Evolutionary conservation across 1,140 invertebrate genomes (phyloP).

Genomic region (Paramacrobiotus metropolitanus): DNA sequence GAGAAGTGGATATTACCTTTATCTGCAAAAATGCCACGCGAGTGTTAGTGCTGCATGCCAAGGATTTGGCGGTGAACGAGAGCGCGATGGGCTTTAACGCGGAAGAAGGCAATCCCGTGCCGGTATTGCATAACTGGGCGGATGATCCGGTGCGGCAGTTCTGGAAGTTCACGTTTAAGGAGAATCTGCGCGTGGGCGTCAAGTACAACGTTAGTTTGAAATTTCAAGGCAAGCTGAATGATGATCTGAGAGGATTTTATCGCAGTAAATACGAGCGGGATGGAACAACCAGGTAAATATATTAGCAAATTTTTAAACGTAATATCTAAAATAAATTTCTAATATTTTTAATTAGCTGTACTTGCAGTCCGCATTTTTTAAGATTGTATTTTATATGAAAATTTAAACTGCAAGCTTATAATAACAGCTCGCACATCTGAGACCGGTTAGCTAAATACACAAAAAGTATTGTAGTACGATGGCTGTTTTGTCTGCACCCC

Average conservation of each 20-base stretch:
- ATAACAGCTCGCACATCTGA: not conserved
- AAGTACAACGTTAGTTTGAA: slow-evolving; percentile 2
- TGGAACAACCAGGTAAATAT: not conserved
- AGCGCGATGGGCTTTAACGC: not conserved
- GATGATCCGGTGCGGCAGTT: not conserved
- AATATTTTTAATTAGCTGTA: not conserved
- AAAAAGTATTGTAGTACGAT: not conserved
- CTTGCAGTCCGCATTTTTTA: not conserved
- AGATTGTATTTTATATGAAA: not conserved
- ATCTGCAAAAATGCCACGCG: not conserved
- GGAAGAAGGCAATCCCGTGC: not conserved
- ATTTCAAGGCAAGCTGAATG: not conserved
- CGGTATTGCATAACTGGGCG: not conserved
- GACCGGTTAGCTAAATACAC: not conserved
- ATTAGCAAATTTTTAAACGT: not conserved
- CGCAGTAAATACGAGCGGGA: not conserved
- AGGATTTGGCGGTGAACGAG: not conserved
- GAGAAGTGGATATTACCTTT: not conserved
- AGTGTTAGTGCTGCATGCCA: not conserved
- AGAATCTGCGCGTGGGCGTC: not conserved
- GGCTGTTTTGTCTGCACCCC: no score
- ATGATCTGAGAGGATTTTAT: slow-evolving; percentile 2
- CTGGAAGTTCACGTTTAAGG: not conserved
- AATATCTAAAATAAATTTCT: not conserved
- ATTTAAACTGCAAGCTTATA: not conserved